Conservation (phyloP, 64 coral and sea anemone species). For the Hydrozoanthus tunicans region DNA sequence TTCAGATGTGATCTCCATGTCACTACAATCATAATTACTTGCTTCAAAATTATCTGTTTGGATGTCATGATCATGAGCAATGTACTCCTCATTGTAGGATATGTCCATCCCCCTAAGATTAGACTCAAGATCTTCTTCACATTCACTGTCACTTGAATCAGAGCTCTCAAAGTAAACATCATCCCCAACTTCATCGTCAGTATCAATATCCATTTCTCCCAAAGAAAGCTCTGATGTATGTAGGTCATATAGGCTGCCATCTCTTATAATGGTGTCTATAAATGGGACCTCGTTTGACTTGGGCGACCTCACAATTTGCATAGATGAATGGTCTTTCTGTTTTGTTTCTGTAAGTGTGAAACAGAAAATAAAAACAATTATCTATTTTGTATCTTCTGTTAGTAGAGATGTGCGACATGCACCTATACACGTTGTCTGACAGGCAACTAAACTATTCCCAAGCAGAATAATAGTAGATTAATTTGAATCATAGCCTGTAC, state of each 20-base stretch:
- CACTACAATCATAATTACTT: constrained; percentile 8
- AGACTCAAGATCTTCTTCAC: not conserved
- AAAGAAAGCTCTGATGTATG: not conserved
- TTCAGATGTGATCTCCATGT: constrained; percentile 14
- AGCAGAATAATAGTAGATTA: not conserved
- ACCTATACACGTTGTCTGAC: not conserved
- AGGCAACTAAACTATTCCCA: not conserved
- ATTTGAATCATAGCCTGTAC: not conserved
- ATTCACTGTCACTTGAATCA: constrained; percentile 15
- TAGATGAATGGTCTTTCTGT: not conserved
- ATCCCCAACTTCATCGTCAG: not conserved
- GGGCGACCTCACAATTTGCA: not conserved
- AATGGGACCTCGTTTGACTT: not conserved
- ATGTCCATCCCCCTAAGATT: not conserved
- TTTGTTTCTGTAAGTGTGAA: not conserved
- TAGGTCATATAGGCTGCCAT: not conserved
- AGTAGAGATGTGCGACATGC: not conserved
- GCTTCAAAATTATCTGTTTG: not conserved
- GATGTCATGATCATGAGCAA: not conserved
- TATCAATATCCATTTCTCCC: constrained; percentile 3
- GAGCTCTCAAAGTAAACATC: not conserved
- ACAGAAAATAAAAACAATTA: not conserved
- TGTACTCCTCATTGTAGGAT: not conserved
- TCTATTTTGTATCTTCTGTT: not conserved
- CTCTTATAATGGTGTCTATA: constrained; percentile 12